Evolutionary conservation across 2,113 vertebrate genomes (phyloP), one percentile per base, ranked within the genome.

Genomic region (Notarius quadriscutis): DNA sequence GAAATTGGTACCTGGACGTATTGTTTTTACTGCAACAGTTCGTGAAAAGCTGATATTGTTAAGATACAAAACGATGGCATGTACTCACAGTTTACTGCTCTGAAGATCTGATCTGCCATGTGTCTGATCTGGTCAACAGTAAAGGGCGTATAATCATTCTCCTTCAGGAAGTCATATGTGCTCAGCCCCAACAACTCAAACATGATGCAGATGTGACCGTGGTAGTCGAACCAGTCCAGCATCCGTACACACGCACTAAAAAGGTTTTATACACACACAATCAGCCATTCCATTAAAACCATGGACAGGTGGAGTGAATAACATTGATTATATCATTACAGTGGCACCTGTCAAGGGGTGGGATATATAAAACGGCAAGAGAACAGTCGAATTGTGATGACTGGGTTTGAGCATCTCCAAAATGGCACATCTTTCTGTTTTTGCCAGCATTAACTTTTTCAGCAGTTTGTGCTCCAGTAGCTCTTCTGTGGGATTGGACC

Each of bases 121-220:
- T 95, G 94, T 91, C 97, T 94, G 91, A 99, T 98, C 91, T 99
- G 97, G 91, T 96, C 96, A 92, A 99, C 94, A 55, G 93, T 95
- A 95, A 98, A 99, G 0, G 98, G 97, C 88, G 96, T 94, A 92
- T 97, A 98, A 69, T 95, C 91, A 88, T 98, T 99, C 92, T 97
- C 96, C 57, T 93, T 96, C 84, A 99, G 96, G 74, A 99, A 97
- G 87, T 99, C 97, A 0, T 97, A 99, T 65, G 96, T 99, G 94
- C 97, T 99, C 86, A 97, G 94, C 79, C 98, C 97, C 84, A 99
- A 95, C 12, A 97, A 95, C 92, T 99, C 97, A 86, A 99, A 97
- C 83, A 98, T 97, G 90, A 99, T 98, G 93, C 98, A 99, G 92
- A 97, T 91, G 74, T 99, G 98, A 80, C 97, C 96, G 27, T 96